Base-by-base conservation (phyloP, 2,113 vertebrate species). In the Tetrao urogallus region DNA sequence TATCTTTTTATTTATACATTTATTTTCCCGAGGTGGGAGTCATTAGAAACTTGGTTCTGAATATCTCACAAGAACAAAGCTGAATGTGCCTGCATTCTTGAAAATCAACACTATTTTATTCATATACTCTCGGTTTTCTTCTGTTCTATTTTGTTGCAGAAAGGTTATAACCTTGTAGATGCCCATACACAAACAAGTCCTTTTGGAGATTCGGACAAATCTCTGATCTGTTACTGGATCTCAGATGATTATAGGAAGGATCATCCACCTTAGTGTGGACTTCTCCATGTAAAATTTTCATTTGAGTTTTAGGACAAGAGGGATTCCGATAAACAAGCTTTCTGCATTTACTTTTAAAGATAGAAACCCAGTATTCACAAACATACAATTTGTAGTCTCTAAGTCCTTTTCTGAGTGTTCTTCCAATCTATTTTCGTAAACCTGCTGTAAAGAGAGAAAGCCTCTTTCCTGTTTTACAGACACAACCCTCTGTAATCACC, bases 11-110 rank as follows among this genome's bases (percentile, higher is more conserved):
- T 3, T 14, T 52, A 27, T 25, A 2, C 28, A 28, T 54, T 5
- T 28, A 61, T 88, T 86, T 36, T 11, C 38, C 2, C 10, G 18
- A 11, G 45, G 13, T 71, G 13, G 32, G 13, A 88, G 8, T 2
- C 8, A 56, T 77, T 43, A 42, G 4, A 11, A 5, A 8, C 14
- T 69, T 69, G 21, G 8, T 76, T 34, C 5, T 32, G 40, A 43
- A 36, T 0, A 0, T 2, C 52, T 77, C n/a, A 27, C 5, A 7
- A 28, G 13, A 69, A 1, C 64, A 54, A 69, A 73, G 20, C 8
- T 27, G 65, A 88, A 83, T 36, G 5, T 40, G 2, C 10, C 48
- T 57, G 24, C 5, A 16, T 54, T 17, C 28, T 14, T 82, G 52
- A 64, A 82, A 82, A 86, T 16, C 0, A 5, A 5, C n/a, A 69